Conservation (phyloP, 2,113 vertebrate genomes). For the Rhegmatorhina hoffmannsi region DNA sequence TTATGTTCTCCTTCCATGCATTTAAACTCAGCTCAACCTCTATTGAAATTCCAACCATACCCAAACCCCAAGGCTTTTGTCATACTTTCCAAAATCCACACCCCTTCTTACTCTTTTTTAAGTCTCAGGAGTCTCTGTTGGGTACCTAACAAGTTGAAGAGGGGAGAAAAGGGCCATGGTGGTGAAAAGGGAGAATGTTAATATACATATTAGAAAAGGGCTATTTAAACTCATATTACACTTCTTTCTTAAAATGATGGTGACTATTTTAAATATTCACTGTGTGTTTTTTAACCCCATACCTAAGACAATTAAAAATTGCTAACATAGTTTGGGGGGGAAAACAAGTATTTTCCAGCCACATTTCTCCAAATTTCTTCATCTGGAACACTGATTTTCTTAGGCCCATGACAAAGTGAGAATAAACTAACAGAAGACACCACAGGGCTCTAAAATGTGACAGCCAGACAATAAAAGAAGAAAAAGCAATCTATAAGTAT, state of each 20-base stretch:
- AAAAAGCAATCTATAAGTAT: conserved; percentile 28
- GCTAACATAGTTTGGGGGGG: neutral
- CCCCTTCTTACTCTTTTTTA: conserved; percentile 79
- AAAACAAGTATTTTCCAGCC: conserved; percentile 20
- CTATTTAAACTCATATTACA: conserved; percentile 6
- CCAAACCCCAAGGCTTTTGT: conserved; percentile 91
- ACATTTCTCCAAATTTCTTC: neutral
- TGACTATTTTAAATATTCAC: conserved; percentile 44
- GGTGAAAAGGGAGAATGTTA: conserved; percentile 8
- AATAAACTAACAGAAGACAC: conserved; percentile 40
- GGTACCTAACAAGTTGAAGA: conserved; percentile 75
- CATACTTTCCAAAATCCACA: conserved; percentile 88
- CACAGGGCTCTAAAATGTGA: neutral
- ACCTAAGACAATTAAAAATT: neutral
- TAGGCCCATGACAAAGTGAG: conserved; percentile 40
- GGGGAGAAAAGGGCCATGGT: neutral
- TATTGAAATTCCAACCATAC: conserved; percentile 90
- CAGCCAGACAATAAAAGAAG: conserved; percentile 11
- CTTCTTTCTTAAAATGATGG: neutral
- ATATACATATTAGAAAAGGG: conserved; percentile 52
- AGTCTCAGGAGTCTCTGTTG: conserved; percentile 81
- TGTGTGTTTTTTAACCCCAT: neutral
- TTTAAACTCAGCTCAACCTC: conserved; percentile 83
- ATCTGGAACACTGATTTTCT: conserved; percentile 42
- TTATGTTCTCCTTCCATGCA: conserved; percentile 82